Evolutionary conservation across 2,888 invertebrate genomes (phyloP).

Genomic region (Noctua janthe): DNA sequence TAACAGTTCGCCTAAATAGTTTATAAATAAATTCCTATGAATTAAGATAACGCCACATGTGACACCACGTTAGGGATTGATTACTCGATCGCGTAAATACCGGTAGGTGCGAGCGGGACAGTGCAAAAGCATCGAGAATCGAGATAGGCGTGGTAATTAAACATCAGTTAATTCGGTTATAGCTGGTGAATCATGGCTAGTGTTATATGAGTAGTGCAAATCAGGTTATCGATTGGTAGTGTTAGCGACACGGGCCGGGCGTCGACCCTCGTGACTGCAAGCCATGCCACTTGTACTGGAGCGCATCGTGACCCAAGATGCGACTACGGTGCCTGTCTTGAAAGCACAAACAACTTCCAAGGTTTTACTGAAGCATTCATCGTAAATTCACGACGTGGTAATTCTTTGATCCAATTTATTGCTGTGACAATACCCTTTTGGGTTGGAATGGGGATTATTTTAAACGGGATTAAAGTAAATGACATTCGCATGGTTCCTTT

Average conservation of each 20-base stretch:
- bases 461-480: constrained; percentile 4
- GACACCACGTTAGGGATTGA: constrained; percentile 50
- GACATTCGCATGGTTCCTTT: not conserved
- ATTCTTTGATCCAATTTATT: constrained; percentile 36
- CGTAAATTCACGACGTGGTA: constrained; percentile 19
- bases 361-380: constrained; percentile 34
- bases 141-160: constrained; percentile 68
- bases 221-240: constrained; percentile 88
- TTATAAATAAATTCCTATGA: constrained; percentile 49
- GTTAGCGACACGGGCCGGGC: constrained; percentile 80
- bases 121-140: constrained; percentile 60
- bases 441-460: not conserved
- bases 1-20: constrained; percentile 17
- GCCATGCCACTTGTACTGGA: constrained; percentile 62
- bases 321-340: constrained; percentile 58
- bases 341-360: constrained; percentile 56
- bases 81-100: constrained; percentile 62
- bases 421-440: constrained; percentile 15
- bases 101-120: constrained; percentile 52
- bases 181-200: constrained; percentile 80
- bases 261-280: constrained; percentile 80
- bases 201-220: constrained; percentile 81
- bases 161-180: constrained; percentile 72
- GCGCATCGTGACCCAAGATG: constrained; percentile 69
- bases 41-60: constrained; percentile 49